phyloP scores from a whole-genome alignment of 2,797 vertebrate genomes.

The Sylvia borin region DNA sequence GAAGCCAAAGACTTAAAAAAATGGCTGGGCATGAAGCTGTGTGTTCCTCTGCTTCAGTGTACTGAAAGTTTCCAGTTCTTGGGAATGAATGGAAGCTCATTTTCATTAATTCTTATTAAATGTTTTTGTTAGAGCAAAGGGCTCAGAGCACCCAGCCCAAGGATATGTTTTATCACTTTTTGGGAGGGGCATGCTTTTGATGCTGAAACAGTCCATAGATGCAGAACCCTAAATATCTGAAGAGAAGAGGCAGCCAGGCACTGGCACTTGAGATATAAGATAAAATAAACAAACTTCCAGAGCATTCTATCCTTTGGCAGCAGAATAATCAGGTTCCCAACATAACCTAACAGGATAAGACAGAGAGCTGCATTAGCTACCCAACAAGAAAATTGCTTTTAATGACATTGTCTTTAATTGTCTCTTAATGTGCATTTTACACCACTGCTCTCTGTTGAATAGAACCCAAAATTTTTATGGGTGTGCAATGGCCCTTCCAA shows the following conservation, averaged over 20 bases:
- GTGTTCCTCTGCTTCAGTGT: background rate
- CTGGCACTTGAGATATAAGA: background rate
- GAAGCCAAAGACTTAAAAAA: no score
- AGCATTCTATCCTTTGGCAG: constrained; percentile 2
- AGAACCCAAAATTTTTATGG: background rate
- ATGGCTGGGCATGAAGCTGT: background rate
- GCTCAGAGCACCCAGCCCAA: background rate
- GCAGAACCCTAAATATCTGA: background rate
- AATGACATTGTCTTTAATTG: background rate
- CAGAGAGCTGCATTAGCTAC: background rate
- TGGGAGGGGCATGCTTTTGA: background rate
- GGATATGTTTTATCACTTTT: background rate
- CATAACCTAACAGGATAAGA: background rate
- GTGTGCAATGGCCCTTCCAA: background rate
- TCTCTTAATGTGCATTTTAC: background rate
- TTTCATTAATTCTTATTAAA: background rate
- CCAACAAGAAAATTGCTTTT: background rate
- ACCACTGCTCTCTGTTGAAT: background rate
- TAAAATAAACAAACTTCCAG: background rate
- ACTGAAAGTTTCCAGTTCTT: background rate
- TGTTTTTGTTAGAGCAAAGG: background rate
- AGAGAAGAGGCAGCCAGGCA: background rate
- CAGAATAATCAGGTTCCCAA: constrained; percentile 8
- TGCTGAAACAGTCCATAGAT: background rate
- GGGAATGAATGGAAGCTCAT: background rate